Evolutionary conservation across 2,113 vertebrate genomes (phyloP).

Genomic region (Dasyurus viverrinus): DNA sequence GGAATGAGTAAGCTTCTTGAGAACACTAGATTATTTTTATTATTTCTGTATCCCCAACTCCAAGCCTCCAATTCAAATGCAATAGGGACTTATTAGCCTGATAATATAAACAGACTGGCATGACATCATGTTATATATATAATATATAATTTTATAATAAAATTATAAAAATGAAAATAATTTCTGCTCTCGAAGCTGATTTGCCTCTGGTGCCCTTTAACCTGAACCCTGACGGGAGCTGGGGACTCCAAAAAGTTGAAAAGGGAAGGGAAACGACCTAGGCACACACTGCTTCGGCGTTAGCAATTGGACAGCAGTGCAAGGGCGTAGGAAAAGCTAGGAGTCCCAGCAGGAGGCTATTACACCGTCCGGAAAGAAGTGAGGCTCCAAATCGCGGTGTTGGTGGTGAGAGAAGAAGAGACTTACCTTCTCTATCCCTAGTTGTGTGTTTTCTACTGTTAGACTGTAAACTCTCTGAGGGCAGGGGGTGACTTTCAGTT

Average conservation of each 20-base stretch:
- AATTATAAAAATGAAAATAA: not conserved
- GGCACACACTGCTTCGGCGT: too few relatives aligned
- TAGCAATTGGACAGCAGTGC: too few relatives aligned
- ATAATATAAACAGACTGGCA: not conserved
- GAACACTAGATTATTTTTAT: not conserved
- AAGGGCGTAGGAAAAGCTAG: too few relatives aligned
- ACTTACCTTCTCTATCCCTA: not conserved
- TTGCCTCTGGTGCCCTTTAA: too few relatives aligned
- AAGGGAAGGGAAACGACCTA: not conserved
- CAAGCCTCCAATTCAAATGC: not conserved
- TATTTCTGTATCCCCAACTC: not conserved
- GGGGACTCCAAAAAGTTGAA: not conserved
- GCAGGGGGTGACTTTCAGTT: not conserved
- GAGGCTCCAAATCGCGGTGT: too few relatives aligned
- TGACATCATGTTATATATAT: too few relatives aligned
- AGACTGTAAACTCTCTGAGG: not conserved
- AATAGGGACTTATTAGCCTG: not conserved
- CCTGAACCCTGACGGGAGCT: not conserved
- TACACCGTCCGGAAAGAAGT: too few relatives aligned
- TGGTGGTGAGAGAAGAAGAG: too few relatives aligned
- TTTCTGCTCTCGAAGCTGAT: not conserved
- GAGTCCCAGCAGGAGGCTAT: too few relatives aligned
- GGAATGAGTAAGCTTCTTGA: not conserved
- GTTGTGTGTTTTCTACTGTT: not conserved
- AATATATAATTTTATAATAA: too few relatives aligned